Conservation (phyloP, 2,113 vertebrate genomes). For the Brachyhypopomus occidentalis region DNA sequence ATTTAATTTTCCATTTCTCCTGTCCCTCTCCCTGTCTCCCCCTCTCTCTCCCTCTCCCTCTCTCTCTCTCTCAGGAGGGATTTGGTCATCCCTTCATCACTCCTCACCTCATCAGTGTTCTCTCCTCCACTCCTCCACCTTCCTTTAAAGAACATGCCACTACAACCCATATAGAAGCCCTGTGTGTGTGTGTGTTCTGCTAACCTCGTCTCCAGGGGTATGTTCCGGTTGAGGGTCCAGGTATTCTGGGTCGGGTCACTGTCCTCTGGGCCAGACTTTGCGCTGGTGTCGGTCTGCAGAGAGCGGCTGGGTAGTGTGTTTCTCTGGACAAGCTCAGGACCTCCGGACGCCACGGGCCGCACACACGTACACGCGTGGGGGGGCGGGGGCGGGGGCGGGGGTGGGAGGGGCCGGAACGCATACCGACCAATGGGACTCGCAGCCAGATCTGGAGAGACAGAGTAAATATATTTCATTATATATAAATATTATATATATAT, state of each 20-base stretch:
- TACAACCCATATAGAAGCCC: no score
- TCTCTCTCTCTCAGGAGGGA: constrained; percentile 39
- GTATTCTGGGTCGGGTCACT: constrained; percentile 84
- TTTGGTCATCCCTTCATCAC: constrained; percentile 33
- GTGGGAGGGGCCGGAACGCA: constrained; percentile 83
- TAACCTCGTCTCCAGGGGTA: constrained; percentile 87
- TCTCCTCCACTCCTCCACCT: not conserved
- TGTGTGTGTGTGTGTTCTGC: not conserved
- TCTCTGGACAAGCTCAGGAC: constrained; percentile 77
- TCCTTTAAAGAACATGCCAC: no score
- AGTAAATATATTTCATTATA: no score
- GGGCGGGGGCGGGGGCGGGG: constrained; percentile 80
- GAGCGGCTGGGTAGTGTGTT: constrained; percentile 82
- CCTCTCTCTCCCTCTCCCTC: no score
- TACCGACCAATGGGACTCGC: constrained; percentile 84
- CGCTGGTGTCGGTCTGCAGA: constrained; percentile 77
- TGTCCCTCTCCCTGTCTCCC: no score
- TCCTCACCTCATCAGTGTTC: not conserved
- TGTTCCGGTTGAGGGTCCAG: constrained; percentile 90
- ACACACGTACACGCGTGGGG: constrained; percentile 83
- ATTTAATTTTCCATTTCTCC: constrained; percentile 54
- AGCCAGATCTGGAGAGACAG: no score
- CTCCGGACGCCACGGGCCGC: constrained; percentile 72
- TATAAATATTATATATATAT: no score
- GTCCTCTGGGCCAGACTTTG: constrained; percentile 67